A percentile compares a stretch with the other conserved stretches of the same genome.
These are phyloP conservation scores for Crotophaga sulcirostris DNA, from an alignment of 2,113 vertebrate species.

Conservation along the genomic window DNA sequence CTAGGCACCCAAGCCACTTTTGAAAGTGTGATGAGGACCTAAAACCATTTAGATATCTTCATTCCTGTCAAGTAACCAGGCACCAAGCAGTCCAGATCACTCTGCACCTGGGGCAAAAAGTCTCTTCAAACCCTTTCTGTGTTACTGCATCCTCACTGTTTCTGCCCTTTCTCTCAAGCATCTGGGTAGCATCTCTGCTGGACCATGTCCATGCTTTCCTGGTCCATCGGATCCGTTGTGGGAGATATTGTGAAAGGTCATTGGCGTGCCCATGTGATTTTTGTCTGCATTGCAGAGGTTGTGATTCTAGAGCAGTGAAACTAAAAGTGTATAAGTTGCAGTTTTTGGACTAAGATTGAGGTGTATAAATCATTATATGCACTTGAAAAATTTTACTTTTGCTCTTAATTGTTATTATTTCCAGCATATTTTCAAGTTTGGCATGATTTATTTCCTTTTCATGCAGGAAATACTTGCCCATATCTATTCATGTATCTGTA, in stretches of 20 bases:
- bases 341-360: neutral
- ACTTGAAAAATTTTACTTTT: neutral
- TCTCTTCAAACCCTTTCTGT: neutral
- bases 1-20: neutral
- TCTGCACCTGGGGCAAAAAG: neutral
- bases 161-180: neutral
- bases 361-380: neutral
- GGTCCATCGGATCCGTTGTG: neutral
- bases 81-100: neutral
- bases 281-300: neutral
- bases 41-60: neutral
- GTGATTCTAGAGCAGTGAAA: neutral
- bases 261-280: neutral
- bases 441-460: neutral
- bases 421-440: neutral
- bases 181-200: neutral
- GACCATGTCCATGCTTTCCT: neutral
- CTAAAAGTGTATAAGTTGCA: neutral
- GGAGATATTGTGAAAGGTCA: neutral
- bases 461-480: neutral
- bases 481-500: neutral
- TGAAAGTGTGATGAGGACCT: neutral
- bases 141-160: neutral
- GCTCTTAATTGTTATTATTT: neutral
- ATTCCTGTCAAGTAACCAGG: neutral